phyloP scores from a whole-genome alignment of 2,113 vertebrate genomes.

The Vidua macroura region DNA sequence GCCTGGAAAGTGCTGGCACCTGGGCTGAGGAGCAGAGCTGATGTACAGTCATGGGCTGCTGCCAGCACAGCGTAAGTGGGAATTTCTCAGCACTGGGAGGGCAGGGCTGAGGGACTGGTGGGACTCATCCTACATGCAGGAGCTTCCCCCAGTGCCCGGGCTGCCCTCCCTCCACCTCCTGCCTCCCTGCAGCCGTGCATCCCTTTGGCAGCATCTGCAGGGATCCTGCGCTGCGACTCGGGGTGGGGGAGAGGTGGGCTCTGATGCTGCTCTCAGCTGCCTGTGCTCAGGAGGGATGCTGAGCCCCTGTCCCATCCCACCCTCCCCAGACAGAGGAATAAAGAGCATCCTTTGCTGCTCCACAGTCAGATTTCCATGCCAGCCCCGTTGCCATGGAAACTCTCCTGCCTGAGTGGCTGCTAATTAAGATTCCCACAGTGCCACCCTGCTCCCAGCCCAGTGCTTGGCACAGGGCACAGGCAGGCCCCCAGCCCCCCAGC shows the following conservation, averaged over 20 bases:
- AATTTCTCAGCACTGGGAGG: neutral
- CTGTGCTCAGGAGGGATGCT: neutral
- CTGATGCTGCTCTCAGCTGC: neutral
- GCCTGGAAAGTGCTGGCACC: neutral
- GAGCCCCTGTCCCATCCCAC: neutral
- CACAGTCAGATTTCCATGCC: neutral
- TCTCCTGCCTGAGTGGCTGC: neutral
- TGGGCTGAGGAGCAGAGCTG: neutral
- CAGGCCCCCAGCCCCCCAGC: neutral
- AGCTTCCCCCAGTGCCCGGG: neutral
- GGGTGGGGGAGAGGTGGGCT: neutral
- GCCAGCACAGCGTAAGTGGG: fast-evolving
- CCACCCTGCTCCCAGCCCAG: slow-evolving; percentile 8
- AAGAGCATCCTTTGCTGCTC: slow-evolving; percentile 32
- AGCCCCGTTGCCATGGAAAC: slow-evolving; percentile 53
- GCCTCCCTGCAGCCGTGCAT: fast-evolving
- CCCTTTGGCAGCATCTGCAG: fast-evolving
- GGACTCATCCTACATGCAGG: neutral
- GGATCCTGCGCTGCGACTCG: fast-evolving
- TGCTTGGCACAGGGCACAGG: neutral
- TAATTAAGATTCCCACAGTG: slow-evolving; percentile 52
- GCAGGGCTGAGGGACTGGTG: neutral
- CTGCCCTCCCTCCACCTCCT: neutral
- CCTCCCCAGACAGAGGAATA: neutral
- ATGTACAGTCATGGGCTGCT: neutral